Conservation (phyloP, 2,797 vertebrate species). For the Takifugu ocellatus region DNA sequence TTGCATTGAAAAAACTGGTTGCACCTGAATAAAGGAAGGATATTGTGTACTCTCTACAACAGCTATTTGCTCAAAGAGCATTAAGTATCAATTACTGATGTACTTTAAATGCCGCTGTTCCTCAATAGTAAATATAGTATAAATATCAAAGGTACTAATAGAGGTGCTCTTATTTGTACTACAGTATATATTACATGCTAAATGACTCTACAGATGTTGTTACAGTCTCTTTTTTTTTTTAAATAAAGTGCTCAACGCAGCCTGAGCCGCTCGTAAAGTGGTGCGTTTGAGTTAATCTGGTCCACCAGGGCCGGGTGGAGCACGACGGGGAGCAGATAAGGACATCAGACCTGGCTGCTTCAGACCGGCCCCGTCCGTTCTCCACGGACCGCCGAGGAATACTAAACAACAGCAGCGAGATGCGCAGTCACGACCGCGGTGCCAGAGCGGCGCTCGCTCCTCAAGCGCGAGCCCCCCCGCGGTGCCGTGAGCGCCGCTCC, state of each 20-base stretch:
- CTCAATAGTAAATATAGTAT: too few relatives aligned
- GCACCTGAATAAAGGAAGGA: too few relatives aligned
- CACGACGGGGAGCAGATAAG: slow-evolving; percentile 47
- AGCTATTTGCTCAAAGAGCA: too few relatives aligned
- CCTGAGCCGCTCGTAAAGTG: slow-evolving; percentile 20
- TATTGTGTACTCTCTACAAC: too few relatives aligned
- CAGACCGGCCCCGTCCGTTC: slow-evolving; percentile 79
- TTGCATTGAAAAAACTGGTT: neutral
- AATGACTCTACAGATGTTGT: too few relatives aligned
- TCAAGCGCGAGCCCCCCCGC: slow-evolving; percentile 48
- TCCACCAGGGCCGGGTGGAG: slow-evolving; percentile 75
- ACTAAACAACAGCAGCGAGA: slow-evolving; percentile 77
- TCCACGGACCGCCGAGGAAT: slow-evolving; percentile 79
- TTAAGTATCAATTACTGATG: too few relatives aligned
- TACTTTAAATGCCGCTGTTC: too few relatives aligned
- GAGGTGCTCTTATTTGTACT: too few relatives aligned
- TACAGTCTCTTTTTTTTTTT: too few relatives aligned
- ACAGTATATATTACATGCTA: too few relatives aligned
- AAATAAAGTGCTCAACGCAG: too few relatives aligned
- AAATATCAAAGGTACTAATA: too few relatives aligned
- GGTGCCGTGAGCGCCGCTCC: slow-evolving; percentile 20
- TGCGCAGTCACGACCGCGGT: slow-evolving; percentile 80
- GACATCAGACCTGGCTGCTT: slow-evolving; percentile 74
- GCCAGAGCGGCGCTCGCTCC: slow-evolving; percentile 36
- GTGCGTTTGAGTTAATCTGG: slow-evolving; percentile 87